Percentiles rank a stretch among this genome's conserved stretches.
Evolutionary conservation across 2,888 invertebrate genomes (phyloP).

Genomic region (Philopedon plagiatum): DNA sequence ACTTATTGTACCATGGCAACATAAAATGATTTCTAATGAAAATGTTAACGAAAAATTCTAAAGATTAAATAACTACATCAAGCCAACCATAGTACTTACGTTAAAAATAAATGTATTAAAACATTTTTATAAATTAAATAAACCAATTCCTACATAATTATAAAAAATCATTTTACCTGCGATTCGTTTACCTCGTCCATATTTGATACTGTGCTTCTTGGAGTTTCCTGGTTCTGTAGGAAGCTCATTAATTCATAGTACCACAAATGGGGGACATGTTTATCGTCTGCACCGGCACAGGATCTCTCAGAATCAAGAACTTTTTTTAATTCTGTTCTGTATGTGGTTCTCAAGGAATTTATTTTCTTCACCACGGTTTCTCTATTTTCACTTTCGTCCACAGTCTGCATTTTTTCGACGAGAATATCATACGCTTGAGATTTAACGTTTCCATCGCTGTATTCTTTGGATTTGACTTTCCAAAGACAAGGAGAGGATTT

Average conservation of each 20-base stretch:
- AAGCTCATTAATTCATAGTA: constrained; percentile 26
- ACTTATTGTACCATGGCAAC: not conserved
- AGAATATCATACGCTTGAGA: constrained; percentile 15
- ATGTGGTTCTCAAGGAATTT: constrained; percentile 26
- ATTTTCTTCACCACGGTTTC: constrained; percentile 23
- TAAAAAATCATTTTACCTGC: too few species aligned
- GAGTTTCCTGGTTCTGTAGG: not conserved
- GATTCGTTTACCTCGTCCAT: not conserved
- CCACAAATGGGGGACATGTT: constrained; percentile 53
- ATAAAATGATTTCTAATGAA: not conserved
- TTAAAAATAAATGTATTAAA: too few species aligned
- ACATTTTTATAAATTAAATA: too few species aligned
- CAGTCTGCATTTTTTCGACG: not conserved
- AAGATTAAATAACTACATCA: too few species aligned
- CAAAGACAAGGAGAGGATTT: constrained; percentile 25
- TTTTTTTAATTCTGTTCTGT: constrained; percentile 41
- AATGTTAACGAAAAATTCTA: too few species aligned
- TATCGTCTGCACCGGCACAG: constrained; percentile 40
- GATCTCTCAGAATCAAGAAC: constrained; percentile 27
- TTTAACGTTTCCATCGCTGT: constrained; percentile 23
- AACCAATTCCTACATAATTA: too few species aligned
- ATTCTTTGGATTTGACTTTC: constrained; percentile 41
- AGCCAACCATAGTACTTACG: not conserved
- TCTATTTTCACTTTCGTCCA: constrained; percentile 10
- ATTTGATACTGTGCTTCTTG: not conserved